Evolutionary conservation across 2,888 invertebrate species (phyloP), one percentile per base, ranked within the genome.

Genomic region (Diachrysia chrysitis): DNA sequence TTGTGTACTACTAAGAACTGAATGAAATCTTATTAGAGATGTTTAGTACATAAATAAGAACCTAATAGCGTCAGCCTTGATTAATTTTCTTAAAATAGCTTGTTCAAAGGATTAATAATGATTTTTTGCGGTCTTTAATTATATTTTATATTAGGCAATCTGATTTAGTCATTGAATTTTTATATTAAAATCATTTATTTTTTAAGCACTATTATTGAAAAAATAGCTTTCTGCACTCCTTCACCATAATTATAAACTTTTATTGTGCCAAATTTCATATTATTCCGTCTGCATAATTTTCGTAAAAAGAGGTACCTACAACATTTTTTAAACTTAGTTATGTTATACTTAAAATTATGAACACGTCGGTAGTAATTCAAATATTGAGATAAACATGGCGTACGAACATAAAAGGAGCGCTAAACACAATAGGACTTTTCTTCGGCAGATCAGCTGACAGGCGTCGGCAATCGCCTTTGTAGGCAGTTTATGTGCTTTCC

Each of bases 381-480:
- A 73, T 71, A 83, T 82, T 60, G 65, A 77, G 81, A 85, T 86
- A 87, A 84, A 84, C 83, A 83, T 84, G 78, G 73, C 73, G 74
- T 74, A 65, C 61, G 66, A 71, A 76, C 74, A 90, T 88, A 90
- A 90, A 91, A 89, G 90, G 87, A 88, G 85, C 86, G 85, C 82
- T 87, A 86, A 83, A 85, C 87, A 89, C 90, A 90, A 88, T 88
- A 78, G 83, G 73, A 87, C 85, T 84, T 87, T 85, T 83, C 90
- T 85, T 83, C 74, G 80, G 83, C 79, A 84, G 85, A 83, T 85
- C 83, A 82, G 81, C 78, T 86, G 88, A 86, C 89, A 87, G 82
- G 84, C 86, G 79, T 79, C 85, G 86, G 84, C 88, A 85, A 89
- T 88, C 86, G 87, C 85, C 89, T 92, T 92, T 92, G 90, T 90